Evolutionary conservation across 2,797 vertebrate species (phyloP).

Genomic region (Cuculus canorus): DNA sequence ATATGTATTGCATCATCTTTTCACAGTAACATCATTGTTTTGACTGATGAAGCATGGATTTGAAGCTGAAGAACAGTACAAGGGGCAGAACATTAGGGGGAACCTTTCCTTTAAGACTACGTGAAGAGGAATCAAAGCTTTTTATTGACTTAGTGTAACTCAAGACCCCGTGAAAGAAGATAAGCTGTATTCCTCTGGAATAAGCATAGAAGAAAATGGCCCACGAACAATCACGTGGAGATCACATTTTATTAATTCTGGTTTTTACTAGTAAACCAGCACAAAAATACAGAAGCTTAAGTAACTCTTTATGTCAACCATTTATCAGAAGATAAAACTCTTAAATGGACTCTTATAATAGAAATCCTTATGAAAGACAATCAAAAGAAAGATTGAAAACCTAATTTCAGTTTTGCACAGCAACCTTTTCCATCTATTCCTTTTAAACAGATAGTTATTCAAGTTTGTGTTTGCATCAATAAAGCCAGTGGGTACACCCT

Average conservation of each 20-base stretch:
- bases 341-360: not conserved
- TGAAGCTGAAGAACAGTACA: not conserved
- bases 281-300: not conserved
- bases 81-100: not conserved
- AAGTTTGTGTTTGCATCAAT: not conserved
- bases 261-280: not conserved
- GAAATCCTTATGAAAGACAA: not conserved
- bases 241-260: conserved; percentile 11
- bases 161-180: not conserved
- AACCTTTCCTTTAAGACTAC: not conserved
- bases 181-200: not conserved
- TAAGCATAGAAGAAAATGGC: not conserved
- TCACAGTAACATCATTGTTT: not conserved
- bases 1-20: not conserved
- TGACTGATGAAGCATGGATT: not conserved
- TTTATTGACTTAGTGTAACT: not conserved
- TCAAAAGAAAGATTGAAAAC: not conserved
- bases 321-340: not conserved
- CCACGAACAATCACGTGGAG: not conserved
- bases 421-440: not conserved
- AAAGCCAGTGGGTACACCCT: not conserved
- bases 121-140: not conserved
- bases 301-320: not conserved
- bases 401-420: not conserved
- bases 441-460: not conserved